Conservation (phyloP, 2,113 vertebrate species). For the Pandion haliaetus region DNA sequence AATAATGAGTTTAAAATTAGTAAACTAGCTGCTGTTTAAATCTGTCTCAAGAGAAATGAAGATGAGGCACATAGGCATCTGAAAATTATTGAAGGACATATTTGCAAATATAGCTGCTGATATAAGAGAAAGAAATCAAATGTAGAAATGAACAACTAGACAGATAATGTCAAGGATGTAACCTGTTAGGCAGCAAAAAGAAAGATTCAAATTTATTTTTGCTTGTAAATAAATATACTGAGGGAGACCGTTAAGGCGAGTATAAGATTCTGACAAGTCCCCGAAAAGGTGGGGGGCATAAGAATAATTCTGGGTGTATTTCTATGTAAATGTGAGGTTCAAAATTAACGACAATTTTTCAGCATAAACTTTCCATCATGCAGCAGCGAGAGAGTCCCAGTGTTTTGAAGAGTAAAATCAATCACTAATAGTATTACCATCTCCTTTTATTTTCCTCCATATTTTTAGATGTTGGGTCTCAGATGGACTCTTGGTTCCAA, state of each 20-base stretch:
- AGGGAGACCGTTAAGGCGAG: neutral
- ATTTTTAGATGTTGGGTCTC: neutral
- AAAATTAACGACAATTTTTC: neutral
- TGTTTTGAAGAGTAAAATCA: neutral
- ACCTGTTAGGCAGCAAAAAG: neutral
- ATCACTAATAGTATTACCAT: neutral
- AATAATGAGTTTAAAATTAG: neutral
- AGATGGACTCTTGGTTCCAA: neutral
- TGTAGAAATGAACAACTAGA: neutral
- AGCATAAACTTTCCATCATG: neutral
- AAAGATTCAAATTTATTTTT: neutral
- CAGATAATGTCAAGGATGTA: neutral
- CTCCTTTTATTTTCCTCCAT: neutral
- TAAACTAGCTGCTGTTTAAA: neutral
- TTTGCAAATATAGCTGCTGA: neutral
- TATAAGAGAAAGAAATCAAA: neutral
- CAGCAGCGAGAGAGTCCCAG: neutral
- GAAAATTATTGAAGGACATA: neutral
- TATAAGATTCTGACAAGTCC: neutral
- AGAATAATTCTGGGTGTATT: neutral
- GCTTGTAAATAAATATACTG: neutral
- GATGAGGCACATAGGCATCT: neutral
- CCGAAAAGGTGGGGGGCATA: accelerated
- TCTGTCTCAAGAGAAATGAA: neutral
- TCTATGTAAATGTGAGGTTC: neutral